Base-by-base conservation (phyloP, 2,888 invertebrate genomes). In the Helicoverpa assulta region DNA sequence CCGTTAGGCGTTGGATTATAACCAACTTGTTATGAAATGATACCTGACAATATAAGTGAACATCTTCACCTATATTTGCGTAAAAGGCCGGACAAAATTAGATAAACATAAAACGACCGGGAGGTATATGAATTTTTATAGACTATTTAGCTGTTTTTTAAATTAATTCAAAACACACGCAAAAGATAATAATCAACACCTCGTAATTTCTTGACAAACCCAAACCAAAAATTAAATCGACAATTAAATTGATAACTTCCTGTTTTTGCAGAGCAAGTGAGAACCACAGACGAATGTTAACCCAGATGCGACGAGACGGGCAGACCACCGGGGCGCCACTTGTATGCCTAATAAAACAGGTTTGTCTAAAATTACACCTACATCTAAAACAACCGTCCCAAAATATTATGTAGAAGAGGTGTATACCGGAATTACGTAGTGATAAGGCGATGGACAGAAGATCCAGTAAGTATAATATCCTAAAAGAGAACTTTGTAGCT, bases 261-360 rank as follows among this genome's bases (percentile, higher is more conserved):
- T 75, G 76, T 68, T 57, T 26, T 73, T 74, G 70, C 76, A 57
- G 62, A 60, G 6, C 47, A 54, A 55, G 73, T 60, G 26, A 21
- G 52, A 63, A 55, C 55, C 26, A 10, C 78, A 51, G 19, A 59
- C 55, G 56, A 19, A 52, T 53, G 29, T 61, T 79, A 77, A 80
- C 78, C 78, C 51, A 73, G 69, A 67, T 76, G 62, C 16, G 53
- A 57, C 1, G 67, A 40, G 66, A 18, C 51, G 60, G n/a, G 40
- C 61, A 29, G 73, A 66, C 75, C 74, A 63, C 79, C 79, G 54
- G 47, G 76, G 70, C 76, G 80, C 80, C 76, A 63, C n/a, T 26
- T 19, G 19, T 19, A 26, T 33, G 14, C 67, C 16, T 57, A 33
- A 57, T 66, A 54, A 66, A 83, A 76, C 82, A 5, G 40, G 83